Percentiles rank a stretch among this genome's conserved stretches.
Evolutionary conservation across 1,140 invertebrate genomes (phyloP).

Genomic region (Drosophila arawakana): DNA sequence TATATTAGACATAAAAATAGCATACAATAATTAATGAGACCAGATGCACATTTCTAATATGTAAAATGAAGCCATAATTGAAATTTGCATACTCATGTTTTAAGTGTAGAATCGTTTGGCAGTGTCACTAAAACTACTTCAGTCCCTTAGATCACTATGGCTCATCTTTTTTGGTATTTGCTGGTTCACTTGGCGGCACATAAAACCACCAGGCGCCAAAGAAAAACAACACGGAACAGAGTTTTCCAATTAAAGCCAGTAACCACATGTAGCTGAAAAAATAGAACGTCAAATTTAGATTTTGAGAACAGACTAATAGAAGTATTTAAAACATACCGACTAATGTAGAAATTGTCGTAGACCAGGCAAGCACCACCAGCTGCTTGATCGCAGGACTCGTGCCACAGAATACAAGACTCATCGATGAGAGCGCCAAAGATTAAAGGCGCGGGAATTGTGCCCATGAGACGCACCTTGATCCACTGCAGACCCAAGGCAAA

Average conservation of each 20-base stretch:
- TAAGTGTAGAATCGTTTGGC: conserved; percentile 4
- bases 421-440: conserved; percentile 94
- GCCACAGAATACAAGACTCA: conserved; percentile 92
- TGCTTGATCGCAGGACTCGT: conserved; percentile 86
- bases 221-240: conserved; percentile 88
- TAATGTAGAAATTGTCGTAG: conserved; percentile 90
- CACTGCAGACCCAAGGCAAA: conserved; percentile 95
- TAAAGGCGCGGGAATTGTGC: conserved; percentile 94
- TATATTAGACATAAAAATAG: conserved; percentile 33
- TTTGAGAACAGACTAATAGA: neutral
- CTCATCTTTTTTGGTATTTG: conserved; percentile 30
- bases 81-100: neutral
- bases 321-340: conserved; percentile 85
- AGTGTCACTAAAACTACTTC: conserved; percentile 16
- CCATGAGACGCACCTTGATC: conserved; percentile 91
- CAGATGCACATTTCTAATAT: neutral
- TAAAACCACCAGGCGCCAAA: conserved; percentile 90
- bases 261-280: conserved; percentile 88
- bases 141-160: neutral
- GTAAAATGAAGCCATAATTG: conserved; percentile 18
- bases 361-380: conserved; percentile 87
- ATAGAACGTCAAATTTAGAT: neutral
- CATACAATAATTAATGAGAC: conserved; percentile 22
- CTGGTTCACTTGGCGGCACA: conserved; percentile 84
- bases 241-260: conserved; percentile 87